Evolutionary conservation across 2,113 vertebrate species (phyloP).

Genomic region (Uria aalge): DNA sequence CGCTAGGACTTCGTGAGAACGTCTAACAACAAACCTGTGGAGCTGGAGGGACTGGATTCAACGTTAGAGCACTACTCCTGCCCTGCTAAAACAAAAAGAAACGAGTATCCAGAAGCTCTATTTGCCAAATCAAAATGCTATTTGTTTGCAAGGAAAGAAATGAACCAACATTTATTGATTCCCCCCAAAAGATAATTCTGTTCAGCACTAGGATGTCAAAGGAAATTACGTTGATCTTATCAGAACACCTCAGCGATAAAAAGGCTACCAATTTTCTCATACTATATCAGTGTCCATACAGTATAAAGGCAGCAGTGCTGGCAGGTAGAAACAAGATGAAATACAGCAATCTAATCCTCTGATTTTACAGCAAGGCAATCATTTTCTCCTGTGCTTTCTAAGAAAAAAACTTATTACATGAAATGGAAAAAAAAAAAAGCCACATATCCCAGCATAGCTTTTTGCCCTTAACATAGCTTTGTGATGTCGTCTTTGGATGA

Average conservation of each 20-base stretch:
- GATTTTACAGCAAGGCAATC: background rate
- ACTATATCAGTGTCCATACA: background rate
- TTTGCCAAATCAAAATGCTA: background rate
- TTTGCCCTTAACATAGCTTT: slow-evolving; percentile 20
- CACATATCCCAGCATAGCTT: background rate
- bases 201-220: background rate
- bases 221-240: background rate
- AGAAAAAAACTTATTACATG: background rate
- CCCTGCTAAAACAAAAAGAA: background rate
- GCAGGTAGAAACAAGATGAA: background rate
- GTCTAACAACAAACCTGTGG: background rate
- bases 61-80: background rate
- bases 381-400: background rate
- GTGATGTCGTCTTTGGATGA: background rate
- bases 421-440: background rate
- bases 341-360: background rate
- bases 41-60: background rate
- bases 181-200: background rate
- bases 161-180: background rate
- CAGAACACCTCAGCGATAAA: background rate
- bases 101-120: background rate
- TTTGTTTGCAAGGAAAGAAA: background rate
- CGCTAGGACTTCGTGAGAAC: background rate
- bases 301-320: background rate
- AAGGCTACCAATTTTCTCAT: background rate